A percentile compares a stretch with the other conserved stretches of the same genome.
These are phyloP conservation scores for Lethenteron reissneri DNA, from an alignment of 2,113 vertebrate genomes.

Conservation along the genomic window DNA sequence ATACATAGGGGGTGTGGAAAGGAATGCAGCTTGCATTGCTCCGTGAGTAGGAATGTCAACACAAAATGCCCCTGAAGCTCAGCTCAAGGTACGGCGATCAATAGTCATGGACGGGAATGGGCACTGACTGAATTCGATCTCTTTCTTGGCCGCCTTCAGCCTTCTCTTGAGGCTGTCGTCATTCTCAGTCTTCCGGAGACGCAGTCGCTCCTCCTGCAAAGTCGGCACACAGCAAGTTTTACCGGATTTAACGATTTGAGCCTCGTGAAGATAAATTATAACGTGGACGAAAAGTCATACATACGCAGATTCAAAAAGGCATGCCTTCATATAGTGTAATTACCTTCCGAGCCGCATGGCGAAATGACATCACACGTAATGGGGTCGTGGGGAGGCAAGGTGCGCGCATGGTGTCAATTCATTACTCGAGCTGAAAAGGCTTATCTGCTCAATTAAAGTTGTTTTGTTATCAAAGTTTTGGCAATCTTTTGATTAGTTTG, in stretches of 20 bases:
- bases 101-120: no score
- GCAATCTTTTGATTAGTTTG: no score
- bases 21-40: no score
- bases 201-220: conserved; percentile 50
- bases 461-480: no score
- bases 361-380: background rate
- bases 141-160: conserved; percentile 30
- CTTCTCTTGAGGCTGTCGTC: conserved; percentile 62
- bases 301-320: background rate
- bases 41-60: no score
- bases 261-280: rapidly evolving
- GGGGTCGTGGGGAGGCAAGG: background rate
- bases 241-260: background rate
- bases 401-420: no score
- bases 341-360: background rate
- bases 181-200: conserved; percentile 55
- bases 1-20: no score
- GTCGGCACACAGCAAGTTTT: background rate
- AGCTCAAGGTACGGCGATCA: no score
- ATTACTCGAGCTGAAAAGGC: no score
- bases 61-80: no score
- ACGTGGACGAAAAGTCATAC: rapidly evolving
- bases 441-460: no score
- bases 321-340: no score
- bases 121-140: conserved; percentile 66